These are phyloP conservation scores for Entelurus aequoreus DNA, from an alignment of 2,113 vertebrate genomes.

Conservation along the genomic window DNA sequence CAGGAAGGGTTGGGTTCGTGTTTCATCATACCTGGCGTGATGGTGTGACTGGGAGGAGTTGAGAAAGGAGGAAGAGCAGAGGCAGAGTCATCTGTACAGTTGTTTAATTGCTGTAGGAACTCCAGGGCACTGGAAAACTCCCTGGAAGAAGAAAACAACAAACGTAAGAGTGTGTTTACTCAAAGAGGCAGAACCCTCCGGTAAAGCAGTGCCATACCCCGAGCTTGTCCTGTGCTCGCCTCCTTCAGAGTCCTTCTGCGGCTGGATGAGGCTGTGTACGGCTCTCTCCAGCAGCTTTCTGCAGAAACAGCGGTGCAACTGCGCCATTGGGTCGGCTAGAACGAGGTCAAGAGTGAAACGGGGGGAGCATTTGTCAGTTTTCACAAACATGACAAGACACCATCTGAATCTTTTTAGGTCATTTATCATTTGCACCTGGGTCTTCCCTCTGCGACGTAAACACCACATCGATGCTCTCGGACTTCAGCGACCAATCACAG, in stretches of 20 bases:
- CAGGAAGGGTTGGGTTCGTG: neutral
- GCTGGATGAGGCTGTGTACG: constrained; percentile 86
- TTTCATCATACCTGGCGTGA: constrained; percentile 54
- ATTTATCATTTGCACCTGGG: constrained; percentile 67
- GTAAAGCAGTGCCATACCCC: constrained; percentile 42
- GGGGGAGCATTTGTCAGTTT: neutral
- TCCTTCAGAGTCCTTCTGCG: constrained; percentile 71
- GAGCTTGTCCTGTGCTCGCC: constrained; percentile 56
- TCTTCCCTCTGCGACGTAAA: constrained; percentile 84
- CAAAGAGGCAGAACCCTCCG: neutral
- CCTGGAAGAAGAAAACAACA: constrained; percentile 51
- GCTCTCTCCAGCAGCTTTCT: constrained; percentile 89
- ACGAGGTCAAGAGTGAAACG: neutral
- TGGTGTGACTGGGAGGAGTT: constrained; percentile 63
- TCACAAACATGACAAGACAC: neutral
- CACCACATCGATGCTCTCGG: constrained; percentile 77
- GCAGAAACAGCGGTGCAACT: constrained; percentile 93
- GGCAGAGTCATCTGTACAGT: constrained; percentile 80
- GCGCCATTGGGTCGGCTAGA: constrained; percentile 88
- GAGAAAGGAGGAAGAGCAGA: constrained; percentile 62
- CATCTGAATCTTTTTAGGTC: neutral
- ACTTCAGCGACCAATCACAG: constrained; percentile 89
- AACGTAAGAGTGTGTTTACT: neutral
- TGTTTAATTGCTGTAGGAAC: constrained; percentile 87
- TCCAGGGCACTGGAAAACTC: constrained; percentile 86